These are phyloP conservation scores for Buathra laborator DNA, from an alignment of 2,888 invertebrate species.

Conservation along the genomic window DNA sequence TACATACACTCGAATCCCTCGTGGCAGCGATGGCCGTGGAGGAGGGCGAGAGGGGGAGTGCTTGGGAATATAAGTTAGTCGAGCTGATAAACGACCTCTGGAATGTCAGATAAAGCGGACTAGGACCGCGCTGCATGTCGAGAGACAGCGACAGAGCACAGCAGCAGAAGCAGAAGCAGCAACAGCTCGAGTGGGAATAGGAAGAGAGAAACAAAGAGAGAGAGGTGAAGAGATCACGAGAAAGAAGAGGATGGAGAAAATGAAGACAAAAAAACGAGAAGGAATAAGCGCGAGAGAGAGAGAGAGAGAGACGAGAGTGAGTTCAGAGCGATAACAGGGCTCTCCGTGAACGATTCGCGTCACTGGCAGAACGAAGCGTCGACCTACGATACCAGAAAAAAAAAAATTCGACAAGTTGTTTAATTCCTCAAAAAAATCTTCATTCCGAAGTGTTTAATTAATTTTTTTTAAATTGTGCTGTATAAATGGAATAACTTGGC, in stretches of 20 bases:
- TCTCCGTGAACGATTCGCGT: conserved; percentile 59
- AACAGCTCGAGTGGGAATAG: conserved; percentile 62
- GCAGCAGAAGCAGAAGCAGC: conserved; percentile 51
- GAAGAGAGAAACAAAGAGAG: conserved; percentile 46
- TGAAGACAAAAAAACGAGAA: conserved; percentile 14
- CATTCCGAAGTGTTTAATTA: background rate
- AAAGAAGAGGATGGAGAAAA: conserved; percentile 32
- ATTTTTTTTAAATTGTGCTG: background rate
- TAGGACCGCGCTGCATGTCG: conserved; percentile 74
- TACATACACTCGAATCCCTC: conserved; percentile 49
- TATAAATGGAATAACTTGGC: background rate
- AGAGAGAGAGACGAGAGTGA: conserved; percentile 38
- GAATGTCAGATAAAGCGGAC: conserved; percentile 82
- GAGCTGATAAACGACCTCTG: conserved; percentile 81
- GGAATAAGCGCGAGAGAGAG: conserved; percentile 10
- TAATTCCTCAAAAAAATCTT: background rate
- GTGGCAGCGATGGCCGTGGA: conserved; percentile 33
- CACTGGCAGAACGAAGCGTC: conserved; percentile 52
- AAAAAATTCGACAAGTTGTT: background rate
- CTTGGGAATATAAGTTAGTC: conserved; percentile 77
- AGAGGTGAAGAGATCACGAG: conserved; percentile 58
- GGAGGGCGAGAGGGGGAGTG: conserved; percentile 47
- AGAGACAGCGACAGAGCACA: conserved; percentile 68
- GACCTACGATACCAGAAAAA: conserved; percentile 36
- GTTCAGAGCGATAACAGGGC: conserved; percentile 58